Percentiles rank a stretch among this genome's conserved stretches.
phyloP scores from a whole-genome alignment of 2,797 vertebrate genomes.

The Gymnothorax reevesii region DNA sequence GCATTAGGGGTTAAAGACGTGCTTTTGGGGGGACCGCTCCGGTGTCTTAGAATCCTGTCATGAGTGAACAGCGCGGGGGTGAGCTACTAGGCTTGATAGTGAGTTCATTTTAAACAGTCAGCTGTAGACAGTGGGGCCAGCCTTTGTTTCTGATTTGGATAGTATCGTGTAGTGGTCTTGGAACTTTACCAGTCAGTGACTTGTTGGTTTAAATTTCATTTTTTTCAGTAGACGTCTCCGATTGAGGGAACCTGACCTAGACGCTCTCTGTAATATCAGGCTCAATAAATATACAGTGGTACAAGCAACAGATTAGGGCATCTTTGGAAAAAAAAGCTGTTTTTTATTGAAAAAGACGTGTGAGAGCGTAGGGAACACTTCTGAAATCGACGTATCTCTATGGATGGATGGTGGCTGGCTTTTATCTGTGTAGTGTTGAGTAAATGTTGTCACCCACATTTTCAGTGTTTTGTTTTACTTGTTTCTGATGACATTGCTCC shows the following conservation, averaged over 20 bases:
- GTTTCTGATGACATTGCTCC: not conserved
- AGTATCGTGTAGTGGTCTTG: not conserved
- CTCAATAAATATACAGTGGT: not conserved
- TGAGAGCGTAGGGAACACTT: not conserved
- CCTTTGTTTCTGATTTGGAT: not conserved
- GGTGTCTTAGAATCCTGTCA: not conserved
- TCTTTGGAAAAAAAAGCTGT: not conserved
- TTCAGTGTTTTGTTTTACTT: not conserved
- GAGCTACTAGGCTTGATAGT: not conserved
- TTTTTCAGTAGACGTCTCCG: not conserved
- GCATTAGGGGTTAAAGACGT: not conserved
- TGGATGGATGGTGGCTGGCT: not conserved
- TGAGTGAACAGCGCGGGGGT: not conserved
- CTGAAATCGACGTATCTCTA: not conserved
- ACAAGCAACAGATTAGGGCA: not conserved
- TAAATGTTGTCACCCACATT: not conserved
- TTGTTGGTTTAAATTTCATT: not conserved
- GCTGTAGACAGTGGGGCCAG: not conserved
- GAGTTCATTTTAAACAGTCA: not conserved
- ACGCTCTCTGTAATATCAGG: not conserved
- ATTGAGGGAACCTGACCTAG: not conserved
- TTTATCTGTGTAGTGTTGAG: constrained; percentile 6
- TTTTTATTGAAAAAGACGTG: not conserved
- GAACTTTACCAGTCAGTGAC: not conserved
- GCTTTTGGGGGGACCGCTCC: too few species aligned